Evolutionary conservation across 2,888 invertebrate species (phyloP).

Genomic region (Chromoteleia sp.): DNA sequence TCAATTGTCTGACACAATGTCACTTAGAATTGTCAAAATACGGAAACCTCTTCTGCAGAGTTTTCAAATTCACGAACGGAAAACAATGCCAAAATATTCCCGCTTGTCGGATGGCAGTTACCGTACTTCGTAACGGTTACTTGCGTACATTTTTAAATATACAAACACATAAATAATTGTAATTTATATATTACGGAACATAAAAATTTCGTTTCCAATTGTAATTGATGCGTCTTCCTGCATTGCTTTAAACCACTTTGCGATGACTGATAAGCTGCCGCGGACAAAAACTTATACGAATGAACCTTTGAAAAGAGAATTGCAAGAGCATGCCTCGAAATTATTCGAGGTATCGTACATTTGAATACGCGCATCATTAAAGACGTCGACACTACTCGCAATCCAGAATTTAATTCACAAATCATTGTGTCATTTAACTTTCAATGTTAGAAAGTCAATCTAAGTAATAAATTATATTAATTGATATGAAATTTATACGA

Average conservation of each 20-base stretch:
- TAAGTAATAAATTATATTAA: background rate
- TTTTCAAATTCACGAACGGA: background rate
- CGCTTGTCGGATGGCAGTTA: no score
- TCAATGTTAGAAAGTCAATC: background rate
- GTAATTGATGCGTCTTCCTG: background rate
- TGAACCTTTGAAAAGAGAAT: slow-evolving; percentile 33
- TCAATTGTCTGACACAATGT: background rate
- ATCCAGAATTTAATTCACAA: background rate
- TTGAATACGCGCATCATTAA: slow-evolving; percentile 24
- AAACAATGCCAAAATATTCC: background rate
- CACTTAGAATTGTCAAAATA: background rate
- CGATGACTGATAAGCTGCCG: slow-evolving; percentile 32
- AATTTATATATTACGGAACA: background rate
- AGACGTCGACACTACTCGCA: slow-evolving; percentile 7
- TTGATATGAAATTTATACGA: background rate
- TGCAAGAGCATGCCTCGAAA: slow-evolving; percentile 5
- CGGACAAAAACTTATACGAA: slow-evolving; percentile 39
- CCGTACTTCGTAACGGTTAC: no score
- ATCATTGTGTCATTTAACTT: slow-evolving; percentile 4
- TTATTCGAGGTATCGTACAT: slow-evolving; percentile 11
- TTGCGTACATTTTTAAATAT: background rate
- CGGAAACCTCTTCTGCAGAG: background rate
- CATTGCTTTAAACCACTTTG: slow-evolving; percentile 24
- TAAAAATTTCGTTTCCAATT: background rate
- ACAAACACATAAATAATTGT: background rate